phyloP scores from a whole-genome alignment of 2,888 invertebrate species.

The Malachius bipustulatus region DNA sequence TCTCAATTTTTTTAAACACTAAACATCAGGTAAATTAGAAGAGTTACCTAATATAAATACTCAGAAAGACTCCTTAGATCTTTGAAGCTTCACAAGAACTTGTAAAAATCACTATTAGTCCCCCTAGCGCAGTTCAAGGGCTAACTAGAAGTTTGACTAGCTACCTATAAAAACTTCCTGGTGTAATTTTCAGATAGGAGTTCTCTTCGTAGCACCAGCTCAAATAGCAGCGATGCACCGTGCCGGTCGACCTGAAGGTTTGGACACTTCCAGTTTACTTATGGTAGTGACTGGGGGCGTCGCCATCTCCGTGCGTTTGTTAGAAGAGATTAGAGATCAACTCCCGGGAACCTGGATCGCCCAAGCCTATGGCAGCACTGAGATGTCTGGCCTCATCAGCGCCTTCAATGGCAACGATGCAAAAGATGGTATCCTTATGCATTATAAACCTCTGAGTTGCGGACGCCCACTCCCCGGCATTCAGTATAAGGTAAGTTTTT shows the following conservation, averaged over 20 bases:
- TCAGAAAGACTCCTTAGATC: too few relatives aligned
- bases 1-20: too few relatives aligned
- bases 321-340: constrained; percentile 26
- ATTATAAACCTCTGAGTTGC: constrained; percentile 26
- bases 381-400: constrained; percentile 27
- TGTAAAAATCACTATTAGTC: too few relatives aligned
- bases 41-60: too few relatives aligned
- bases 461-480: constrained; percentile 26
- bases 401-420: constrained; percentile 24
- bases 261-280: constrained; percentile 27
- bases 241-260: constrained; percentile 27
- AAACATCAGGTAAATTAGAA: too few relatives aligned
- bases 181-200: too few relatives aligned
- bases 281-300: constrained; percentile 27
- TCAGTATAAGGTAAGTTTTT: constrained; percentile 24
- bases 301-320: constrained; percentile 22
- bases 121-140: too few relatives aligned
- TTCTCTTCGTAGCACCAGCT: constrained; percentile 25
- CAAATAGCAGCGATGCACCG: constrained; percentile 25
- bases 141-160: too few relatives aligned
- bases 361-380: constrained; percentile 31
- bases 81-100: too few relatives aligned
- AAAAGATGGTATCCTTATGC: constrained; percentile 23
- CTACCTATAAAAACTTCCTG: too few relatives aligned
- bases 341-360: constrained; percentile 29